These are phyloP conservation scores for Pocillopora grandis DNA, from an alignment of 92 coral and sea anemone genomes.

Conservation along the genomic window DNA sequence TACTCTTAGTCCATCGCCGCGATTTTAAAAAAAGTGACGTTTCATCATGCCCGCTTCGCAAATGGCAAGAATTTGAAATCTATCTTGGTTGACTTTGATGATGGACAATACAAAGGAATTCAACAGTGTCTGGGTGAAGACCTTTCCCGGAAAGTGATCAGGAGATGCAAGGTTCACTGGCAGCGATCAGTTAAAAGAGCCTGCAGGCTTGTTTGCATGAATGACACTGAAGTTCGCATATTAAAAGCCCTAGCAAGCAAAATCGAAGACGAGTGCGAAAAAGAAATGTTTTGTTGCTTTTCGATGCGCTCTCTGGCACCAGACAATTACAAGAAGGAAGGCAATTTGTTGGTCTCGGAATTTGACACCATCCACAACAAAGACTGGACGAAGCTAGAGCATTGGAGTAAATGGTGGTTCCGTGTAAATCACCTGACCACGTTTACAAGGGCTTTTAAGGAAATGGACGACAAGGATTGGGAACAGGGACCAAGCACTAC, in stretches of 20 bases:
- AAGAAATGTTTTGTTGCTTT: slow-evolving; percentile 43
- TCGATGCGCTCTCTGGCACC: slow-evolving; percentile 41
- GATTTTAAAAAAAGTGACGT: slow-evolving; percentile 43
- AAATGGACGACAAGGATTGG: slow-evolving; percentile 55
- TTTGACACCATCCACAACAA: slow-evolving; percentile 23
- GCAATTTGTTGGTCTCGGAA: slow-evolving; percentile 25
- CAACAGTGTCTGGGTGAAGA: slow-evolving; percentile 41
- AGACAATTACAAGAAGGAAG: slow-evolving; percentile 33
- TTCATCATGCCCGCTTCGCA: slow-evolving; percentile 24
- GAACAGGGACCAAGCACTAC: slow-evolving; percentile 51
- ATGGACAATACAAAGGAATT: slow-evolving; percentile 57
- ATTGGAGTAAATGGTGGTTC: slow-evolving; percentile 57
- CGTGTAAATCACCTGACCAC: slow-evolving; percentile 44
- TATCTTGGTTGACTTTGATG: slow-evolving; percentile 60
- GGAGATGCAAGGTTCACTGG: slow-evolving; percentile 64
- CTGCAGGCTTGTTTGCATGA: slow-evolving; percentile 43
- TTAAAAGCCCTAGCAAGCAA: slow-evolving; percentile 42
- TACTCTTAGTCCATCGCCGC: slow-evolving; percentile 36
- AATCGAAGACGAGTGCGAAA: slow-evolving; percentile 17
- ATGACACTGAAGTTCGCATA: slow-evolving; percentile 28
- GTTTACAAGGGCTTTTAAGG: slow-evolving; percentile 51
- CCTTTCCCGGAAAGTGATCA: slow-evolving; percentile 46
- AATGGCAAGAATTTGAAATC: slow-evolving; percentile 45
- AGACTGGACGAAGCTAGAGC: slow-evolving; percentile 41
- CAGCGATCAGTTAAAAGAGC: slow-evolving; percentile 60